Base-by-base conservation (phyloP, 1,140 invertebrate genomes). In the Babylonia areolata region DNA sequence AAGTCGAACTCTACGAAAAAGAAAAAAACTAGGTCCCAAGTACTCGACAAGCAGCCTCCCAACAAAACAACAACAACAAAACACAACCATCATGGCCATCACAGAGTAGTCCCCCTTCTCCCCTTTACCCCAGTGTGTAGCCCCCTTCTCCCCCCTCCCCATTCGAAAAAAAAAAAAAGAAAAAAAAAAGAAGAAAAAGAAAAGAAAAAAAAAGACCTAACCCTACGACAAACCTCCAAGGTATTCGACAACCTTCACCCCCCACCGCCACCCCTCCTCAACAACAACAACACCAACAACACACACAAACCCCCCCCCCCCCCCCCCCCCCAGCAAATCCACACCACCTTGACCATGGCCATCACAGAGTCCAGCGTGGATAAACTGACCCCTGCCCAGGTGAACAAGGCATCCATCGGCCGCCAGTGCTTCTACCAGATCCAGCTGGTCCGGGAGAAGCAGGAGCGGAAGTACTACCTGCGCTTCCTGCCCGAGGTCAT, bases 351-450 rank as follows among this genome's bases (percentile, higher is more conserved):
- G n/a, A 58, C 46, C 79, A 84, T 84, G 82, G 82, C 69, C 37
- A 75, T 84, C n/a, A 64, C 39, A 1, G 82, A 84, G n/a, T 73
- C 82, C 17, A 40, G 69, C 33, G 64, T 75, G 12, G 37, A 40
- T 0, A 39, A 23, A 28, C 82, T 69, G 15, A 28, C 33, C 0
- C 9, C 15, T 11, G 40, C 82, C 0, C 82, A 40, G 23, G 82
- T 84, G 1, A 84, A 84, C 82, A 84, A 84, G 31, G 82, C 82
- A 23, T 84, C 82, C 35, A 35, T 84, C 11, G 20, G 6, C n/a
- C 20, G 82, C 6, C 82, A 84, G 69, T 40, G 35, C 23, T 84
- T 84, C 40, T 84, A 84, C 82, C 82, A 84, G 82, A 84, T 73
- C 39, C 35, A 84, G 69, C 64, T 84, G 23, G 82, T 84, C 1